A percentile compares a stretch with the other conserved stretches of the same genome.
Conservation (phyloP, 2,113 vertebrate genomes). For the Phoxinus phoxinus region DNA sequence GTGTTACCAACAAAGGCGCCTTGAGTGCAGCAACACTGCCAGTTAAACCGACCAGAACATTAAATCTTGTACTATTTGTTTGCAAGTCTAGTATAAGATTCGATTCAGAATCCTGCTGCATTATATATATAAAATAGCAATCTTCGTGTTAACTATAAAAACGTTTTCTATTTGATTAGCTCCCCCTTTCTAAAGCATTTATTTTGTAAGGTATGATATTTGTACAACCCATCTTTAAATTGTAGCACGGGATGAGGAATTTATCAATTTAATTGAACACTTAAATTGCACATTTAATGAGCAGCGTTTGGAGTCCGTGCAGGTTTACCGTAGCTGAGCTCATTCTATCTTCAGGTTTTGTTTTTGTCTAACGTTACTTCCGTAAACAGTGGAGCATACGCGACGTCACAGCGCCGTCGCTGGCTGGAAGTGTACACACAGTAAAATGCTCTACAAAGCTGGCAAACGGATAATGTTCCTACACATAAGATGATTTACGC, state of each 20-base stretch:
- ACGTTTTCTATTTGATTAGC: not conserved
- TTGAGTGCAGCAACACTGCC: conserved; percentile 94
- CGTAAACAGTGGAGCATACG: conserved; percentile 64
- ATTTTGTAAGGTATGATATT: not conserved
- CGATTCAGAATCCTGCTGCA: conserved; percentile 59
- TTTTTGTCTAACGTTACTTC: conserved; percentile 57
- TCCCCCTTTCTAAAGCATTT: not conserved
- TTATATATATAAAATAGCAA: conserved; percentile 29
- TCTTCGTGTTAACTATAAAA: not conserved
- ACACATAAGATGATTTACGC: not conserved
- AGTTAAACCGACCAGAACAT: conserved; percentile 87
- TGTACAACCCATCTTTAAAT: not conserved
- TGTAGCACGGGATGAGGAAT: not conserved
- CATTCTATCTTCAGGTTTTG: not conserved
- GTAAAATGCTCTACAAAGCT: not conserved
- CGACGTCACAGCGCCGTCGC: conserved; percentile 15
- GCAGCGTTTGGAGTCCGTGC: not conserved
- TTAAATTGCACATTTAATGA: not conserved
- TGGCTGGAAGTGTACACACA: not conserved
- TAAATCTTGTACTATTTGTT: conserved; percentile 53
- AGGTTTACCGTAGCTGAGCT: not conserved
- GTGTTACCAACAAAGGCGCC: conserved; percentile 80
- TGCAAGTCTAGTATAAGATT: conserved; percentile 49
- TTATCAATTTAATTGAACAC: not conserved
- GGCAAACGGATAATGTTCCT: too few species aligned